Evolutionary conservation across 2,113 vertebrate genomes (phyloP), one percentile per base, ranked within the genome.

Genomic region (Anthoscopus minutus): DNA sequence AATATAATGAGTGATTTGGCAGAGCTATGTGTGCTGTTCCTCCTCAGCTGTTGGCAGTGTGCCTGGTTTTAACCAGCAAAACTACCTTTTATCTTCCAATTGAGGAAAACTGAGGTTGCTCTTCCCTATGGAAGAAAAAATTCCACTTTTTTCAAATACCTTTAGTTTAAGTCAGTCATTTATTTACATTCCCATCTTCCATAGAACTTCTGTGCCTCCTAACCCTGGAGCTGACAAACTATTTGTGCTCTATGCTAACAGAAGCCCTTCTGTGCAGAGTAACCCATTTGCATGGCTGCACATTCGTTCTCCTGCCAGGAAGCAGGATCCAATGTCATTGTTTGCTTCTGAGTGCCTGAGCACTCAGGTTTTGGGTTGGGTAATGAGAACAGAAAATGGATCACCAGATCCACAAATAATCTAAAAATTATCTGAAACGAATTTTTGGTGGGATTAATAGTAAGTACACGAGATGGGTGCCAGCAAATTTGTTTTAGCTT

Each of bases 41-140:
- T 62, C 53, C 69, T 65, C 83, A 48, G 69, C 23, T 78, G 76
- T 5, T 88, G 94, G 93, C 91, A 81, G 24, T 1, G 13, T 84
- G 91, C 91, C 94, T 83, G 81, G 37, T 57, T 78, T 78, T 79
- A 90, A 64, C 74, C 23, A 50, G 48, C 45, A 71, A 89, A 77
- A 58, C 22, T 27, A 81, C 64, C 50, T 81, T 90, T 94, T 65
- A 69, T 71, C 86, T 92, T 73, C 45, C 72, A 67, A 4, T 30
- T 64, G 53, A 81, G 71, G 47, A 83, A 50, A 74, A 54, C 21
- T 31, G 64, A 72, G 47, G 69, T 69, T 86, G 48, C 10, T 35
- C 3, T 83, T 31, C 71, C 58, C 47, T 90, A 81, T 35, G 57
- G 56, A 88, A 58, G 37, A 67, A 45, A 71, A 50, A 61, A 50